phyloP scores from a whole-genome alignment of 1,140 invertebrate genomes.

The Gonatopus flavifemur region DNA sequence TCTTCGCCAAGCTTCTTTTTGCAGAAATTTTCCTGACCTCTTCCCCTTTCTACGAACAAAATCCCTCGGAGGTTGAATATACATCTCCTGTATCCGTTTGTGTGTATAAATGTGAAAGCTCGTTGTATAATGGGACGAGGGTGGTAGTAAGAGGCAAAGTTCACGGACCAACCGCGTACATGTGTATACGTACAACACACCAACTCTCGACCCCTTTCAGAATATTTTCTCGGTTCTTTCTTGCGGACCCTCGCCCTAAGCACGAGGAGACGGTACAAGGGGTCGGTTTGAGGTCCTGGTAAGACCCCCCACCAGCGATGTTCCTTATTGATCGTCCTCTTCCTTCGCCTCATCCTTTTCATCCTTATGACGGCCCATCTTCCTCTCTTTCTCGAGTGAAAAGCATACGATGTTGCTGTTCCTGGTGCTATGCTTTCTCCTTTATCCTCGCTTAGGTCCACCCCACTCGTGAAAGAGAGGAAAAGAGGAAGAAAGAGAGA shows the following conservation, averaged over 20 bases:
- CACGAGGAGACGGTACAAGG: conserved; percentile 44
- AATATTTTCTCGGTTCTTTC: conserved; percentile 59
- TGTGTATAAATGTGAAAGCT: conserved; percentile 3
- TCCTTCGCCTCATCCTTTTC: conserved; percentile 10
- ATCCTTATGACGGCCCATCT: conserved; percentile 18
- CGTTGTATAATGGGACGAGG: conserved; percentile 6
- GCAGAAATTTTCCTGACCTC: conserved; percentile 17
- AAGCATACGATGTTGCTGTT: conserved; percentile 29
- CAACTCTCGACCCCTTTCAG: conserved; percentile 44
- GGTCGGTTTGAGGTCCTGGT: conserved; percentile 53
- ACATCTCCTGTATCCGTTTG: conserved; percentile 14
- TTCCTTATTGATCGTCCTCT: conserved; percentile 61
- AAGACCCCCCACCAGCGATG: conserved; percentile 52
- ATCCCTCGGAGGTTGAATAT: conserved; percentile 8
- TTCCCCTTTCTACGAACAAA: conserved; percentile 5
- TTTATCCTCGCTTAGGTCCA: conserved; percentile 58
- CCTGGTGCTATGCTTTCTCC: conserved; percentile 56
- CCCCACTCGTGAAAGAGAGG: conserved; percentile 47
- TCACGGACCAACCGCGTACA: conserved; percentile 26
- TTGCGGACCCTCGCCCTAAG: conserved; percentile 53
- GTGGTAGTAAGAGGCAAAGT: conserved; percentile 31
- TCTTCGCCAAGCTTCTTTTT: conserved; percentile 16
- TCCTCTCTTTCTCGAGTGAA: conserved; percentile 31
- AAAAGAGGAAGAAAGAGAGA: too few species aligned
- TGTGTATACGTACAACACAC: conserved; percentile 5